A percentile compares a stretch with the other conserved stretches of the same genome.
Conservation (phyloP, 2,113 vertebrate species). For the Microtus montanus region DNA sequence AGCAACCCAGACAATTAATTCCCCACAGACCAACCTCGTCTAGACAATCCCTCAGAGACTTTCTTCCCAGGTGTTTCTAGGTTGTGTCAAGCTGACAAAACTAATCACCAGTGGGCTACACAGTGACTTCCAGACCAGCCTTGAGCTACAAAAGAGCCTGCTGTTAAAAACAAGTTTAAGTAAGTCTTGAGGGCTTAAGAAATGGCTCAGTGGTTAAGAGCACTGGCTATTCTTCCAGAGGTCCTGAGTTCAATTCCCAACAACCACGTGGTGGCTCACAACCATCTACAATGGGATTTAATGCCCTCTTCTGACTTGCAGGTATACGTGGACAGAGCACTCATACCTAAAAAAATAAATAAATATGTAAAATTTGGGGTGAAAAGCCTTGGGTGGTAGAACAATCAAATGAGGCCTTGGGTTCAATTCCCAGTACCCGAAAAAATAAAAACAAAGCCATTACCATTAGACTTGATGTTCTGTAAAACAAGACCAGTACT, state of each 20-base stretch:
- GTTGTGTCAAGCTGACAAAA: too few species aligned
- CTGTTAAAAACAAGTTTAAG: background rate
- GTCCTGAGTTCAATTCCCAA: background rate
- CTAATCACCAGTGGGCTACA: background rate
- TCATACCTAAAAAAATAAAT: background rate
- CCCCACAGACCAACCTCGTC: background rate
- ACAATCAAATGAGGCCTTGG: background rate
- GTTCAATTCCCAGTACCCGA: background rate
- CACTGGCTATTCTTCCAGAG: background rate
- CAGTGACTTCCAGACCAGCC: background rate
- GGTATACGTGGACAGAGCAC: background rate
- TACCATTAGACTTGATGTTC: background rate
- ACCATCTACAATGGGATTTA: background rate
- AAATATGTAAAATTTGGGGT: background rate
- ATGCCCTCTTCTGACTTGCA: background rate
- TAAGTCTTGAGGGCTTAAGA: background rate
- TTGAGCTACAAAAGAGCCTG: background rate
- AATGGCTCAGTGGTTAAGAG: background rate
- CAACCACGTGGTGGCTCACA: background rate
- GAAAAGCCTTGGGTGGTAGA: background rate
- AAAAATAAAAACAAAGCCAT: background rate
- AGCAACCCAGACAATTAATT: background rate
- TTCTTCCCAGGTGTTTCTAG: background rate
- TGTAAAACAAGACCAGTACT: conserved; percentile 23
- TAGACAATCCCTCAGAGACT: background rate